Evolutionary conservation across 2,888 invertebrate genomes (phyloP).

Genomic region (Drosophila engyochracea): DNA sequence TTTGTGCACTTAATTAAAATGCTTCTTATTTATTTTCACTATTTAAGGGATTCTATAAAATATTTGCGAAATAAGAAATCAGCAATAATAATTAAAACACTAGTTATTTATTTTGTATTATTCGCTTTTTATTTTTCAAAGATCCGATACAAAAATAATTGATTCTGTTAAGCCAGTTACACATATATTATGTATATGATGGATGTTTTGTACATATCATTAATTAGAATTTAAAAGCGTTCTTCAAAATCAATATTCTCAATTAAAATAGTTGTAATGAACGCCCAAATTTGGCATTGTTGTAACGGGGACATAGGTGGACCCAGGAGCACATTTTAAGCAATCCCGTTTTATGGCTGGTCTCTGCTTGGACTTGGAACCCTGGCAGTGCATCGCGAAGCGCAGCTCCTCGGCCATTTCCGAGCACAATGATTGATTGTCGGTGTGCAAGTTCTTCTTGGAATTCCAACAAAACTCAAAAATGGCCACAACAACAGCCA

Average conservation of each 20-base stretch:
- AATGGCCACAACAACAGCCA: slow-evolving; percentile 96
- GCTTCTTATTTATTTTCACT: not conserved
- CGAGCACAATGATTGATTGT: slow-evolving; percentile 94
- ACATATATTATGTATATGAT: not conserved
- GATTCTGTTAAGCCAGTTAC: slow-evolving; percentile 11
- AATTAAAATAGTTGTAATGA: slow-evolving; percentile 85
- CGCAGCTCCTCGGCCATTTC: slow-evolving; percentile 97
- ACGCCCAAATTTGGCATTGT: slow-evolving; percentile 78
- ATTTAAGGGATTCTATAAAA: not conserved
- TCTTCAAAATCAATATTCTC: slow-evolving; percentile 18
- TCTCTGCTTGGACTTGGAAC: slow-evolving; percentile 91
- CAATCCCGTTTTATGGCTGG: slow-evolving; percentile 92
- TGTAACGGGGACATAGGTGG: slow-evolving; percentile 88
- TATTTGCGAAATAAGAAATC: not conserved
- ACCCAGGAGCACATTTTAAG: slow-evolving; percentile 90
- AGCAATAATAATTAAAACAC: not conserved
- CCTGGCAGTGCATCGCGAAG: slow-evolving; percentile 95
- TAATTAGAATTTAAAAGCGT: slow-evolving; percentile 19
- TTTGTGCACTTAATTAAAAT: not conserved
- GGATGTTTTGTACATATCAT: not conserved
- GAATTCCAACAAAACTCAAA: slow-evolving; percentile 98
- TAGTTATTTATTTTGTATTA: not conserved
- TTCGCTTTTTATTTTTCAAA: slow-evolving; percentile 32
- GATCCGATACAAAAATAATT: slow-evolving; percentile 25
- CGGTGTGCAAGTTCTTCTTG: slow-evolving; percentile 93